These are phyloP conservation scores for Planococcus citri DNA, from an alignment of 1,140 invertebrate genomes.

Conservation along the genomic window DNA sequence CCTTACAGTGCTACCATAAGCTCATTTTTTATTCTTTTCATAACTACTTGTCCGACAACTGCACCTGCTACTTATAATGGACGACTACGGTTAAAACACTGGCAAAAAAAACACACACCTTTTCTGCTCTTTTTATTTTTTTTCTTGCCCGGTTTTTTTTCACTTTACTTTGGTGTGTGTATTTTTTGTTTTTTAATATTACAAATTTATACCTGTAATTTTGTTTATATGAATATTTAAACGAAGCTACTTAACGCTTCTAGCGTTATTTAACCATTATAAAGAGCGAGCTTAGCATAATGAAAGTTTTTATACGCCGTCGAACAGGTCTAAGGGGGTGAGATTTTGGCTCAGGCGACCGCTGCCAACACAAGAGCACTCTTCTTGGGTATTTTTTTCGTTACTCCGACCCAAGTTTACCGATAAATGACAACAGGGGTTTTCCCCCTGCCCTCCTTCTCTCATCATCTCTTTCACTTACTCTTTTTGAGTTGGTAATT, in stretches of 20 bases:
- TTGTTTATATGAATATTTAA: slow-evolving; percentile 20
- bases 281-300: neutral
- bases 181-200: slow-evolving; percentile 16
- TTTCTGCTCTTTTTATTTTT: slow-evolving; percentile 16
- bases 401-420: no score
- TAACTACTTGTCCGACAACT: slow-evolving; percentile 18
- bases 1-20: slow-evolving; percentile 14
- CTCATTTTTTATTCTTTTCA: slow-evolving; percentile 20
- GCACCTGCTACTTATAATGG: slow-evolving; percentile 16
- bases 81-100: slow-evolving; percentile 18
- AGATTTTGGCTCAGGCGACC: no score
- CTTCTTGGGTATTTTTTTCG: no score
- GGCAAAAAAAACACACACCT: neutral
- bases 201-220: slow-evolving; percentile 11
- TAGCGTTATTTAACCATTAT: slow-evolving; percentile 10
- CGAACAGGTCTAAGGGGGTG: neutral
- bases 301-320: neutral
- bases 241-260: slow-evolving; percentile 14
- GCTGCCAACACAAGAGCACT: no score
- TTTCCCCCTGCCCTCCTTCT: no score
- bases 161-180: neutral
- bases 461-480: no score
- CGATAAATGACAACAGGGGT: no score
- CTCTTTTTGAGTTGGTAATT: no score
- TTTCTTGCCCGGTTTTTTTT: no score